A percentile compares a stretch with the other conserved stretches of the same genome.
These are phyloP conservation scores for Diplodus sargus DNA, from an alignment of 2,797 vertebrate species.

Conservation along the genomic window DNA sequence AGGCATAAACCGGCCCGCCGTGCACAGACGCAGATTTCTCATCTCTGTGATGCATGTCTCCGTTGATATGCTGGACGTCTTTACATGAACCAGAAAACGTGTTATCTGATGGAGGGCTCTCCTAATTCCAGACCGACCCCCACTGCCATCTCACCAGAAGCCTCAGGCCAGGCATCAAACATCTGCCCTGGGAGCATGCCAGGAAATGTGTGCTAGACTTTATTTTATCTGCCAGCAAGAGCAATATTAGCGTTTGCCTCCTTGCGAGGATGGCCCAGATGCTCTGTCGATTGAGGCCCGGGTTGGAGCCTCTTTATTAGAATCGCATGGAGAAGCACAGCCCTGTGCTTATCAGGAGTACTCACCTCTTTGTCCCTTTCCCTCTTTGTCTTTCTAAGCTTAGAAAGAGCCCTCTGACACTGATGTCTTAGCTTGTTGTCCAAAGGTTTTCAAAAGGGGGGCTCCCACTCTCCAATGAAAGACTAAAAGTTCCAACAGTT, in stretches of 20 bases:
- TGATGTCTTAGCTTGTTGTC: conserved; percentile 53
- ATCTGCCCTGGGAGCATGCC: conserved; percentile 63
- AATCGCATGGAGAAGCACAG: conserved; percentile 22
- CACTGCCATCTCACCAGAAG: conserved; percentile 49
- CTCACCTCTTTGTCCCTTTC: conserved; percentile 28
- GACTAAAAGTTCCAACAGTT: conserved; percentile 72
- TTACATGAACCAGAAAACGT: conserved; percentile 94
- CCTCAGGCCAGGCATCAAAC: conserved; percentile 72
- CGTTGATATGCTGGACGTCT: conserved; percentile 83
- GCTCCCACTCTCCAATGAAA: conserved; percentile 67
- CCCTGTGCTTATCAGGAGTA: conserved; percentile 8
- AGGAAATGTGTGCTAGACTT: conserved; percentile 59
- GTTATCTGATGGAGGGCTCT: conserved; percentile 90
- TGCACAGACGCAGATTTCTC: conserved; percentile 76
- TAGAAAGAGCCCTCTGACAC: conserved; percentile 37
- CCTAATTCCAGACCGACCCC: conserved; percentile 85
- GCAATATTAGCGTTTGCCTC: conserved; percentile 73
- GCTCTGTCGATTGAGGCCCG: conserved; percentile 65
- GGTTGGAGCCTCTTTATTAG: conserved; percentile 40
- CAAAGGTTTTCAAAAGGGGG: conserved; percentile 46
- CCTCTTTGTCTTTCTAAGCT: conserved; percentile 36
- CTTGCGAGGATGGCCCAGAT: conserved; percentile 60
- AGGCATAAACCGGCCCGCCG: conserved; percentile 31
- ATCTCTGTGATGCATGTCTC: conserved; percentile 87
- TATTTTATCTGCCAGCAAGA: conserved; percentile 70